These are phyloP conservation scores for Diplogasteroides magnus DNA, from an alignment of 1,140 invertebrate species.

Conservation along the genomic window DNA sequence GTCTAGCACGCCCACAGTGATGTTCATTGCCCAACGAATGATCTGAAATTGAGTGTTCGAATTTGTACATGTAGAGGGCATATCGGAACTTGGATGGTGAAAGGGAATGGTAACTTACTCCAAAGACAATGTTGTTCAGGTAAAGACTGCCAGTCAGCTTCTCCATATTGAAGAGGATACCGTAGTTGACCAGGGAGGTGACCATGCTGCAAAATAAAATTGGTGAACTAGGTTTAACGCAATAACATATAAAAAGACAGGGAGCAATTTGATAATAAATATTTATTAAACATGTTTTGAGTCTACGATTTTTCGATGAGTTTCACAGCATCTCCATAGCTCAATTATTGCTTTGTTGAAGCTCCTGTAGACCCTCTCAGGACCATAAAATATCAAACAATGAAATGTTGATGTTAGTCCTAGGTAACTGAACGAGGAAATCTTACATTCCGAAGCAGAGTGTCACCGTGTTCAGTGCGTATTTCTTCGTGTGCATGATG, in stretches of 20 bases:
- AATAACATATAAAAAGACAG: too few relatives aligned
- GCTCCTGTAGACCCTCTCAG: too few relatives aligned
- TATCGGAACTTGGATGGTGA: background rate
- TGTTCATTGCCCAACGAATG: constrained; percentile 24
- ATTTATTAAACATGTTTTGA: too few relatives aligned
- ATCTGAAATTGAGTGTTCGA: constrained; percentile 2
- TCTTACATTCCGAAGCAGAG: constrained; percentile 11
- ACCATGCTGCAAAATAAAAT: constrained; percentile 21
- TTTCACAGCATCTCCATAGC: too few relatives aligned
- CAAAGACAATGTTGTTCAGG: constrained; percentile 24
- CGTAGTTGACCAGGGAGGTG: constrained; percentile 34
- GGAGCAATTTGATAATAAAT: too few relatives aligned
- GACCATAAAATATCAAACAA: too few relatives aligned
- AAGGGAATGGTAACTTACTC: constrained; percentile 9
- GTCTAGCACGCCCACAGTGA: constrained; percentile 16
- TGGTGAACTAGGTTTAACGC: too few relatives aligned
- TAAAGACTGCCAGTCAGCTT: constrained; percentile 29
- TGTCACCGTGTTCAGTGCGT: background rate
- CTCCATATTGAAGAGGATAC: constrained; percentile 37
- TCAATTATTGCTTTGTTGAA: too few relatives aligned
- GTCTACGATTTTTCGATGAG: too few relatives aligned
- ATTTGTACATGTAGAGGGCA: background rate
- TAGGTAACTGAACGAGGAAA: background rate
- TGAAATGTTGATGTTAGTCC: too few relatives aligned
- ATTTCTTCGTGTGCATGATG: constrained; percentile 11